Evolutionary conservation across 2,888 invertebrate species (phyloP), one percentile per base, ranked within the genome.

Genomic region (Noctua pronuba): DNA sequence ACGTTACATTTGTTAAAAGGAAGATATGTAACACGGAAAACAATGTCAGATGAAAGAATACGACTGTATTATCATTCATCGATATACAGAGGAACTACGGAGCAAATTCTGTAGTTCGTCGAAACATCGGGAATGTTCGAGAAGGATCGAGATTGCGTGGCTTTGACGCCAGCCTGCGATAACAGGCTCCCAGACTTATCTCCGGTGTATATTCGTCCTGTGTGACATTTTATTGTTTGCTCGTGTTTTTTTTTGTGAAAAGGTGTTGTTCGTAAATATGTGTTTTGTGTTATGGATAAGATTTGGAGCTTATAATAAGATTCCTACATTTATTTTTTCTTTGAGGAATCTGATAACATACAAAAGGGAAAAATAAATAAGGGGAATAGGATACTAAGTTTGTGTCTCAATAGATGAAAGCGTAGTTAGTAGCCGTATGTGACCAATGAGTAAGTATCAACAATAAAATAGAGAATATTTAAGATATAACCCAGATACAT

Each of bases 1-100:
- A 79, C 77, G 83, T 85, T 75, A 83, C 86, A 86, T 87, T 88
- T 86, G 77, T 87, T 87, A 87, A 88, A 83, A 60, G 67, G 77
- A 76, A 58, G 46, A 80, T 76, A 83, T 38, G 71, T 77, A 68
- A 80, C 77, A 82, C 65, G 74, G 79, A 79, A 80, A 86, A 87
- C 79, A 79, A 86, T 84, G 66, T 82, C 78, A 75, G 46, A 77
- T 60, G 71, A 52, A 77, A 68, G 65, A 52, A 77, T 79, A 73
- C 77, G 73, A 68, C 66, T 78, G 41, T 87, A 79, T 87, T 87
- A 87, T 80, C 86, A 87, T 80, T 84, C 82, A 83, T 83, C 83
- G 77, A 87, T 86, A 79, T 85, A 58, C 65, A 28, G 35, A 52
- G 16, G 35, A 79, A 77, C 75, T 69, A 79, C 49, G 72, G 55